Base-by-base conservation (phyloP, 2,888 invertebrate species). In the Zygogramma bicolorata region DNA sequence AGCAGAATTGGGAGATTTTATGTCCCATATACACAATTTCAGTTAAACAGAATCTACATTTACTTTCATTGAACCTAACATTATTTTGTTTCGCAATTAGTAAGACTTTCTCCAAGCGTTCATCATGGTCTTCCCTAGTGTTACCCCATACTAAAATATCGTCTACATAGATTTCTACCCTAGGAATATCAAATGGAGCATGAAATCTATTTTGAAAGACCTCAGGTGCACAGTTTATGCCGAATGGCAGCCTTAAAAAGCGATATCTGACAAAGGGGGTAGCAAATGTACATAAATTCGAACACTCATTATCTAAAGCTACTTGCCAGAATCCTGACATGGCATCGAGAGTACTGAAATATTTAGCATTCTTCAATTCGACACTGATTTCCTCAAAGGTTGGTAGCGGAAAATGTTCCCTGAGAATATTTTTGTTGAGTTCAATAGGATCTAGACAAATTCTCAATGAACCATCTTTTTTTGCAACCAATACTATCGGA, bases 11-110 rank as follows among this genome's bases (percentile, higher is more conserved):
- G 22, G 69, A 66, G 57, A 81, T 76, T 31, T 70, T 77, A 59
- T 80, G 78, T 18, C 80, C 77, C 34, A 80, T 29, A 57, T 79
- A 81, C 22, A 65, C 74, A 8, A 80, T 73, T 62, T 80, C 75
- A 13, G 68, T 65, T 31, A 75, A 34, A 0, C 79, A 67, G n/a
- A n/a, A n/a, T n/a, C n/a, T n/a, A n/a, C n/a, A n/a, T n/a, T n/a
- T n/a, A n/a, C n/a, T n/a, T n/a, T n/a, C n/a, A n/a, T n/a, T n/a
- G n/a, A 78, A 79, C 75, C 77, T 77, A 1, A 31, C 59, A 67
- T 74, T 74, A 31, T 71, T 58, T 53, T 73, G 20, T 27, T 31
- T 34, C 10, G 77, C 75, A 40, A 46, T 67, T 69, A 73, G 25
- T 18, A 79, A 68, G 38, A 79, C 76, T 65, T 70, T 62, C 68